Conservation (phyloP, 2,888 invertebrate genomes). For the Apodemia hepburni region DNA sequence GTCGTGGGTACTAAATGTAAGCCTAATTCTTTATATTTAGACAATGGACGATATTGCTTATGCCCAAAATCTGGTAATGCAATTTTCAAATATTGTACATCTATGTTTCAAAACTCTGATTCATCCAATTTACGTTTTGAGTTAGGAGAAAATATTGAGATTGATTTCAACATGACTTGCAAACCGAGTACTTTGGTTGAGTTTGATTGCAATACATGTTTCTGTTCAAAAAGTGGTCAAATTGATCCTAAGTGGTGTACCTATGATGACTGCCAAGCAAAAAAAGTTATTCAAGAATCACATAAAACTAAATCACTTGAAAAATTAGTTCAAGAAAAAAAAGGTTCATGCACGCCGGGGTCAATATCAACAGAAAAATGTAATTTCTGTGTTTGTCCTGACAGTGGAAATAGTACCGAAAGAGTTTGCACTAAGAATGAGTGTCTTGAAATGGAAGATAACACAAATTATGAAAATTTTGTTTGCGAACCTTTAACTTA, state of each 20-base stretch:
- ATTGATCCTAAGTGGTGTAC: slow-evolving; percentile 69
- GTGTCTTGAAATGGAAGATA: slow-evolving; percentile 40
- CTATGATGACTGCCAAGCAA: slow-evolving; percentile 58
- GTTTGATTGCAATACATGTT: slow-evolving; percentile 67
- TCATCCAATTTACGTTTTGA: slow-evolving; percentile 20
- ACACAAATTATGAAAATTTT: slow-evolving; percentile 37
- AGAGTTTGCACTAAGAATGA: slow-evolving; percentile 55
- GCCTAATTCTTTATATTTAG: slow-evolving; percentile 49
- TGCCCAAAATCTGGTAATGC: slow-evolving; percentile 51
- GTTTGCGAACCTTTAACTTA: slow-evolving; percentile 59
- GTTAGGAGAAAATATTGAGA: slow-evolving; percentile 29
- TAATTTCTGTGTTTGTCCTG: slow-evolving; percentile 68
- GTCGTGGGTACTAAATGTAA: slow-evolving; percentile 39
- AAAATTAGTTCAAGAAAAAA: slow-evolving; percentile 26
- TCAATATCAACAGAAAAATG: slow-evolving; percentile 55
- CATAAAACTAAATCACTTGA: slow-evolving; percentile 34
- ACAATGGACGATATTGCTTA: slow-evolving; percentile 52
- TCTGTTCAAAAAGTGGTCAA: slow-evolving; percentile 57
- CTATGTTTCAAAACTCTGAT: slow-evolving; percentile 32
- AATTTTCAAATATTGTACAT: slow-evolving; percentile 48
- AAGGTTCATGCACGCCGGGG: slow-evolving; percentile 50
- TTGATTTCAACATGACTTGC: slow-evolving; percentile 46
- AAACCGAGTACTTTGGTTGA: slow-evolving; percentile 60
- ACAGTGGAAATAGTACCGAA: slow-evolving; percentile 46
- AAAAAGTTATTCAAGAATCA: slow-evolving; percentile 41